These are phyloP conservation scores for Leucophora obtusa DNA, from an alignment of 2,888 invertebrate genomes.

Conservation along the genomic window DNA sequence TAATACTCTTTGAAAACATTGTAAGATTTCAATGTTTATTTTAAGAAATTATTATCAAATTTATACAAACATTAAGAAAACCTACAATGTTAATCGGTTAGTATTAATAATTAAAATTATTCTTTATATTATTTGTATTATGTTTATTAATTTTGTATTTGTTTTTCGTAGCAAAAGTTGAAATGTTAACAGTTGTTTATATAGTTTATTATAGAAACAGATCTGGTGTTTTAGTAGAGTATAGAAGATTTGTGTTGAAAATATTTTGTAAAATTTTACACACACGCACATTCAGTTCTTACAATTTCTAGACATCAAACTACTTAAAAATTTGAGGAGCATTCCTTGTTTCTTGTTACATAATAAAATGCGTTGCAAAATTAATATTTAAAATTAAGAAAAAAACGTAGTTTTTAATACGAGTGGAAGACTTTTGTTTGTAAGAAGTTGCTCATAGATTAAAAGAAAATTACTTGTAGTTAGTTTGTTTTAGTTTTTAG, in stretches of 20 bases:
- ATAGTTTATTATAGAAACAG: slow-evolving; percentile 23
- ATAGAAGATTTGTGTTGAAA: slow-evolving; percentile 14
- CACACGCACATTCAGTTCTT: slow-evolving; percentile 49
- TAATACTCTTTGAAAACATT: slow-evolving; percentile 29
- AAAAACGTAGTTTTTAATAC: slow-evolving; percentile 14
- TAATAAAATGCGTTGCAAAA: neutral
- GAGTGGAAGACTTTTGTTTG: slow-evolving; percentile 21
- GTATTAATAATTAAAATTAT: slow-evolving; percentile 18
- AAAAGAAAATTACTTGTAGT: slow-evolving; percentile 8
- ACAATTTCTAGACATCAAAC: slow-evolving; percentile 32
- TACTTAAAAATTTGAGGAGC: slow-evolving; percentile 11
- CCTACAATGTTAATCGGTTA: slow-evolving; percentile 38
- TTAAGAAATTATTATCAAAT: neutral
- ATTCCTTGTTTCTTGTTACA: neutral
- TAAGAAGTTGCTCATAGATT: neutral
- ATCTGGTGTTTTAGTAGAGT: slow-evolving; percentile 23
- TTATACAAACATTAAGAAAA: slow-evolving; percentile 16
- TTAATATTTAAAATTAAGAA: neutral
- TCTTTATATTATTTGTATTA: slow-evolving; percentile 42
- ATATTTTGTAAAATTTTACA: slow-evolving; percentile 4
- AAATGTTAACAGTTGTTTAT: neutral
- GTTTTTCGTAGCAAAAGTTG: slow-evolving; percentile 11
- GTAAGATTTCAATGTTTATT: slow-evolving; percentile 33
- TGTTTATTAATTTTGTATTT: slow-evolving; percentile 39
- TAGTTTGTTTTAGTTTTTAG: neutral